These are phyloP conservation scores for Busseola fusca DNA, from an alignment of 2,888 invertebrate genomes.

Conservation along the genomic window DNA sequence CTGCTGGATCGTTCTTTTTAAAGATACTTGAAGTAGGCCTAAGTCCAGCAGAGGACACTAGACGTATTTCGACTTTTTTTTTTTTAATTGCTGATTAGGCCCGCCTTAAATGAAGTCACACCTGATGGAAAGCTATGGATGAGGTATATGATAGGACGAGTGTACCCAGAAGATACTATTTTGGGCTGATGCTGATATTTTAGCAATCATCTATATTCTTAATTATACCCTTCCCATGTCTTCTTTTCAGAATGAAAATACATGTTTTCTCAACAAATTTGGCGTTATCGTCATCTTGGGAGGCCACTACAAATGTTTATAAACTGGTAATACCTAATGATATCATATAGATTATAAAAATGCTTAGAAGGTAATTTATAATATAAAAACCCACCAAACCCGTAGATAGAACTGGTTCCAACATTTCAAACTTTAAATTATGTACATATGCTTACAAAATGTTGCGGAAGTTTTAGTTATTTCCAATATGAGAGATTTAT, in stretches of 20 bases:
- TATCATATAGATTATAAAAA: slow-evolving; percentile 3
- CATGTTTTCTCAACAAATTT: not conserved
- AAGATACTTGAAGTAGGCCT: not conserved
- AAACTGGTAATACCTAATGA: not conserved
- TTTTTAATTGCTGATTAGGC: not conserved
- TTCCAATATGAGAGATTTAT: not conserved
- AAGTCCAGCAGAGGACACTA: not conserved
- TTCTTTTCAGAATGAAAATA: not conserved
- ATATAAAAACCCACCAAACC: slow-evolving; percentile 23
- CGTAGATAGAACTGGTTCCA: slow-evolving; percentile 16
- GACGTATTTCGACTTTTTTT: not conserved
- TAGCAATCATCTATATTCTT: not conserved
- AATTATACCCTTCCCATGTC: not conserved
- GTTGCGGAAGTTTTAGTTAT: slow-evolving; percentile 7
- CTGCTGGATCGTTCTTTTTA: not conserved
- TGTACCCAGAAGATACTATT: not conserved
- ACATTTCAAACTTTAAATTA: slow-evolving; percentile 3
- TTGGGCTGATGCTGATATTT: not conserved
- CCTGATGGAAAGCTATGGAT: not conserved
- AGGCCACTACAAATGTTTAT: not conserved
- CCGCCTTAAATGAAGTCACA: not conserved
- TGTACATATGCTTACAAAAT: slow-evolving; percentile 8
- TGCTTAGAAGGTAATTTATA: slow-evolving; percentile 13
- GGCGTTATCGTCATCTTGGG: not conserved
- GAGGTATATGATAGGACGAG: not conserved